Evolutionary conservation across 2,888 invertebrate species (phyloP), one percentile per base, ranked within the genome.

Genomic region (Alcis repandata): DNA sequence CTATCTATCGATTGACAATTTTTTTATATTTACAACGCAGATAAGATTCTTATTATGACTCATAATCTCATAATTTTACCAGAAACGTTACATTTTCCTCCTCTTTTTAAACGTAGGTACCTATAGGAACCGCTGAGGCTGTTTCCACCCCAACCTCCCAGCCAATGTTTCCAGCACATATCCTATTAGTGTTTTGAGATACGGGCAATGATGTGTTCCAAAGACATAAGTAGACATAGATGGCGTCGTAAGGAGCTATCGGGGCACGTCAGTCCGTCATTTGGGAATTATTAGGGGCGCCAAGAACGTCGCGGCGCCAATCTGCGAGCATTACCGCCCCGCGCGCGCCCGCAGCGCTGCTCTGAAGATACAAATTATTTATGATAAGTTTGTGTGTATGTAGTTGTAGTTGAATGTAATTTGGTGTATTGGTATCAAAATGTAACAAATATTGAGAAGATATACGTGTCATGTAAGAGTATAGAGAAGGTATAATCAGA

Each of bases 261-360:
- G 72, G 68, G 65, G 52, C 68, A 68, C 72, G 83, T 75, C 83
- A 80, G 78, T 77, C 77, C 72, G 77, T 78, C 80, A 77, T 83
- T 80, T 78, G 71, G 69, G 70, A 73, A 79, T 79, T 80, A 84
- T 83, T 80, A 82, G 59, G 73, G 80, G 78, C 63, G 74, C 67
- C 68, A 59, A n/a, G n/a, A n/a, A 41, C 48, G 48, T 51, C 63
- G 60, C 27, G 27, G 60, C 61, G 63, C 36, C 63, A 41, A 52
- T 57, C 49, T 52, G 41, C 27, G 15, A 15, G 27, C 52, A 48
- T 57, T 61, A 61, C 51, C 51, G 40, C 32, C 48, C 48, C n/a
- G n/a, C n/a, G n/a, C n/a, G n/a, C n/a, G n/a, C 32, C 9, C 36
- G 0, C 15, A 11, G 49, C 13, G 20, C 0, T 17, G 19, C 49